Percentiles rank a stretch among this genome's conserved stretches.
These are phyloP conservation scores for Ophioninae sp. DNA, from an alignment of 2,888 invertebrate genomes.

Conservation along the genomic window DNA sequence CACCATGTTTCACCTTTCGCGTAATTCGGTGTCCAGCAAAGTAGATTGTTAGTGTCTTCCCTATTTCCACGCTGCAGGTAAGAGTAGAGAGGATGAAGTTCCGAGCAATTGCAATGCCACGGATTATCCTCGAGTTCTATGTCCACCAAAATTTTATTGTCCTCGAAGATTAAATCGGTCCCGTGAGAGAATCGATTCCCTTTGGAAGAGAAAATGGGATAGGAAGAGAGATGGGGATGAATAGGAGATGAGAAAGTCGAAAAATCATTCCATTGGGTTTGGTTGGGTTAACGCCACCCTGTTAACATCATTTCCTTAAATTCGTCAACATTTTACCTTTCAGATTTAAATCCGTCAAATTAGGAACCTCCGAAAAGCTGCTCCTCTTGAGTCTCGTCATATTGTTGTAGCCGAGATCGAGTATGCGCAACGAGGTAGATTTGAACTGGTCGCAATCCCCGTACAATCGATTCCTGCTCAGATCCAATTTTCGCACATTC, in stretches of 20 bases:
- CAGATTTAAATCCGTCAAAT: conserved; percentile 84
- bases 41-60: conserved; percentile 81
- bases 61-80: conserved; percentile 83
- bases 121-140: conserved; percentile 86
- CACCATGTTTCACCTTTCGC: conserved; percentile 85
- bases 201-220: conserved; percentile 2
- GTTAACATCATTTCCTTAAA: too few relatives aligned
- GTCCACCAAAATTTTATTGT: conserved; percentile 83
- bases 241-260: neutral
- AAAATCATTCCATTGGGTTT: neutral
- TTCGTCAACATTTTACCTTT: conserved; percentile 70
- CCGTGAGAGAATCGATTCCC: conserved; percentile 86
- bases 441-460: conserved; percentile 84
- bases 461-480: conserved; percentile 85
- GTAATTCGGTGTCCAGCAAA: conserved; percentile 85
- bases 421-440: conserved; percentile 83
- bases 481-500: conserved; percentile 83
- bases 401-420: conserved; percentile 84
- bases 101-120: conserved; percentile 87
- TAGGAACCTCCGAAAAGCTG: conserved; percentile 84
- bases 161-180: conserved; percentile 84
- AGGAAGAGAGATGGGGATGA: neutral
- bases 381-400: conserved; percentile 84
- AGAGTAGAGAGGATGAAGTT: conserved; percentile 85
- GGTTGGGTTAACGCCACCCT: neutral